Evolutionary conservation across 2,888 invertebrate species (phyloP).

Genomic region (Microplitis manilae): DNA sequence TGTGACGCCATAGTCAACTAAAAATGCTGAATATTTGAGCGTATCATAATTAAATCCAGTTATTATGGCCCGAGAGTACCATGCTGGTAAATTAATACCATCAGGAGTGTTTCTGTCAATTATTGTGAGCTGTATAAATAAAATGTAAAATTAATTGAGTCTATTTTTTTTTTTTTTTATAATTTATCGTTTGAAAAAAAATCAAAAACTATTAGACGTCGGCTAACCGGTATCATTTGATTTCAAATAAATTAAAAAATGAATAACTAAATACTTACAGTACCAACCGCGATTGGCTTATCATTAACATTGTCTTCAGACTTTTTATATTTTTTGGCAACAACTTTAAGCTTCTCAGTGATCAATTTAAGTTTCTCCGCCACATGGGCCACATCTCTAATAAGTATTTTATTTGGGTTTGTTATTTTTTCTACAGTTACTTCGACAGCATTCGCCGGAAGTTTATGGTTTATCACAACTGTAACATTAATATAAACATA

Average conservation of each 20-base stretch:
- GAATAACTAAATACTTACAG: neutral
- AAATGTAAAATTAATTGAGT: constrained; percentile 12
- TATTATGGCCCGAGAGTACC: constrained; percentile 50
- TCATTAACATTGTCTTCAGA: neutral
- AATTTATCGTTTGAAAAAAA: too few relatives aligned
- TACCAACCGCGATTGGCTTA: neutral
- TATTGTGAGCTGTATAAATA: constrained; percentile 48
- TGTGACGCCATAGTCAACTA: constrained; percentile 49
- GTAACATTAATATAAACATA: neutral
- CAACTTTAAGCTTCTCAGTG: neutral
- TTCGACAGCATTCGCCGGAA: neutral
- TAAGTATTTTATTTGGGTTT: constrained; percentile 1
- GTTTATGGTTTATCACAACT: neutral
- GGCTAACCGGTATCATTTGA: too few relatives aligned
- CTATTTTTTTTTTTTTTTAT: neutral
- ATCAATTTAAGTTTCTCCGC: neutral
- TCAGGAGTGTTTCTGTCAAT: constrained; percentile 39
- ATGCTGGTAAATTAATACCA: constrained; percentile 45
- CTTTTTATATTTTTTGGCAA: neutral
- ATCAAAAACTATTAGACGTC: too few relatives aligned
- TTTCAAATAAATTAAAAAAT: too few relatives aligned
- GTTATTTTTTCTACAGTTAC: neutral
- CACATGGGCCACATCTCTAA: neutral
- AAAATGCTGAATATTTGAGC: constrained; percentile 43
- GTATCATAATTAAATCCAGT: constrained; percentile 7